phyloP scores from a whole-genome alignment of 1,140 invertebrate species.

The Oreohelix idahoensis region DNA sequence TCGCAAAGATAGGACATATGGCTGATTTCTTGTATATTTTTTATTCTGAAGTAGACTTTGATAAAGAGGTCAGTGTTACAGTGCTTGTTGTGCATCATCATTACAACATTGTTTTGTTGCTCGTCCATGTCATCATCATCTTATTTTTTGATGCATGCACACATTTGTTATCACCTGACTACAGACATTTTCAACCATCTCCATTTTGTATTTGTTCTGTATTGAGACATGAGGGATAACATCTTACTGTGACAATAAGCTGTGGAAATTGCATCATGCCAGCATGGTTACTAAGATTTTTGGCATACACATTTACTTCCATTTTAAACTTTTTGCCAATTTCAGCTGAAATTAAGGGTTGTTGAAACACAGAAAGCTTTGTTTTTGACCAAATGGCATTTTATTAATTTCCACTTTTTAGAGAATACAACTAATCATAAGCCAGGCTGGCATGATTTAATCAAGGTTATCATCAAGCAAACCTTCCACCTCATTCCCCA shows the following conservation, averaged over 20 bases:
- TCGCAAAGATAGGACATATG: too few relatives aligned
- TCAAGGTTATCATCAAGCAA: background rate
- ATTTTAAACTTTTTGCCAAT: too few relatives aligned
- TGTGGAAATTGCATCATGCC: slow-evolving; percentile 20
- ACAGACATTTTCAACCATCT: background rate
- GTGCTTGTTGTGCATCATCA: background rate
- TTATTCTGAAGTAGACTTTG: too few relatives aligned
- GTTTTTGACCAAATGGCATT: too few relatives aligned
- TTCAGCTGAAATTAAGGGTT: too few relatives aligned
- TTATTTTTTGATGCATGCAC: background rate
- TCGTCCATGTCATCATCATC: background rate
- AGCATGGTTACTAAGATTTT: background rate
- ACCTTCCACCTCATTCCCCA: background rate
- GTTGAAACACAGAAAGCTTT: too few relatives aligned
- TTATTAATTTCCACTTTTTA: too few relatives aligned
- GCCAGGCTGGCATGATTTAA: background rate
- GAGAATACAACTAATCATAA: background rate
- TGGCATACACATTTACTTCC: background rate
- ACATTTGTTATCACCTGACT: background rate
- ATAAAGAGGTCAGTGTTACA: too few relatives aligned
- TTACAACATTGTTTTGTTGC: background rate
- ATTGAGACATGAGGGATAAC: background rate
- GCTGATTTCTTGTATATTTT: too few relatives aligned
- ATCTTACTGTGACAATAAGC: background rate
- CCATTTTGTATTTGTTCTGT: background rate